Conservation (phyloP, 2,113 vertebrate genomes). For the Polypterus senegalus region DNA sequence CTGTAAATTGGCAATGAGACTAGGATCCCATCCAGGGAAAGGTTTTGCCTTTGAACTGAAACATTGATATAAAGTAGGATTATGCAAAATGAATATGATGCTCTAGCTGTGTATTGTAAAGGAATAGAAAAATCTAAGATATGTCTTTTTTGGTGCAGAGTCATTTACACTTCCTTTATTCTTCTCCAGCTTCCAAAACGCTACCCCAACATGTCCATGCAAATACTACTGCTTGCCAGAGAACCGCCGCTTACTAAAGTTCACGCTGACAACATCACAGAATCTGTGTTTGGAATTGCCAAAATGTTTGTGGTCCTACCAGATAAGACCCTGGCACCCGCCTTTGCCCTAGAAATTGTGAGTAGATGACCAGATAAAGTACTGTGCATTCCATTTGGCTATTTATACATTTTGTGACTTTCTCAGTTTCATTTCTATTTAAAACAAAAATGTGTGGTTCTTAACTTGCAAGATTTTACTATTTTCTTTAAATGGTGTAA, state of each 20-base stretch:
- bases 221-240: slow-evolving; percentile 31
- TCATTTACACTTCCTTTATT: neutral
- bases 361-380: neutral
- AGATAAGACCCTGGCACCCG: slow-evolving; percentile 19
- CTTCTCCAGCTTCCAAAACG: slow-evolving; percentile 35
- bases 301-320: slow-evolving; percentile 34
- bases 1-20: no score
- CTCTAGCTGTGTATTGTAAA: neutral
- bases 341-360: slow-evolving; percentile 24
- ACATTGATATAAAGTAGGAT: no score
- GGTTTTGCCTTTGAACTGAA: no score
- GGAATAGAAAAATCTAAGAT: no score
- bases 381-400: neutral
- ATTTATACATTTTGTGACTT: neutral
- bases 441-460: neutral
- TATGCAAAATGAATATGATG: no score
- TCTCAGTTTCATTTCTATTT: neutral
- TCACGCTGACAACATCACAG: slow-evolving; percentile 18
- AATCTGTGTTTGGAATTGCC: slow-evolving; percentile 1
- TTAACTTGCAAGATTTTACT: neutral
- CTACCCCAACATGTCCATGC: slow-evolving; percentile 43
- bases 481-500: neutral
- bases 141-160: neutral
- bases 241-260: slow-evolving; percentile 34
- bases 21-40: no score